Evolutionary conservation across 1,140 invertebrate species (phyloP).

Genomic region (Stratiolaelaps scimitus): DNA sequence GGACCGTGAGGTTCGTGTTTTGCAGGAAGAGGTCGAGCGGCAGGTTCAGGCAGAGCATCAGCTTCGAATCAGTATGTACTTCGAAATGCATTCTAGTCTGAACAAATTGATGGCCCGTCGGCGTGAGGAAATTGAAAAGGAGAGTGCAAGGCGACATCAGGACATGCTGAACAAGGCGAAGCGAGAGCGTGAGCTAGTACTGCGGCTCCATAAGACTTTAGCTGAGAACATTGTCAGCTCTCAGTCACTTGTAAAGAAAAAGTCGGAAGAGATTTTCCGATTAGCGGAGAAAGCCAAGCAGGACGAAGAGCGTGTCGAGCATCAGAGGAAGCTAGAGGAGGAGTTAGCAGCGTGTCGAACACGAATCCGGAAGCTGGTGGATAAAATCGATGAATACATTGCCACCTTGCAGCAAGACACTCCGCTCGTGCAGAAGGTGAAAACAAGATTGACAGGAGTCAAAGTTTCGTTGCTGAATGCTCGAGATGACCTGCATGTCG

Average conservation of each 20-base stretch:
- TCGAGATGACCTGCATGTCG: neutral
- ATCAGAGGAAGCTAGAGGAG: neutral
- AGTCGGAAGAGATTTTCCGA: conserved; percentile 10
- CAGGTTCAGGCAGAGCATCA: neutral
- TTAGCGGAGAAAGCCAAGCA: conserved; percentile 17
- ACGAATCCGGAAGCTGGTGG: neutral
- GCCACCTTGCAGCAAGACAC: conserved; percentile 13
- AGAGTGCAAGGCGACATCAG: neutral
- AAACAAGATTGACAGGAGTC: neutral
- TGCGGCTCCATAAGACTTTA: conserved; percentile 11
- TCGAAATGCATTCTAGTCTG: neutral
- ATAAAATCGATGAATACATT: neutral
- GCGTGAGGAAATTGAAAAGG: neutral
- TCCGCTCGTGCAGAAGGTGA: neutral
- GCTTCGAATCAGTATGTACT: neutral
- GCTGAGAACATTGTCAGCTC: conserved; percentile 4
- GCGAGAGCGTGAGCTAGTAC: neutral
- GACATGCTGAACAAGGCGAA: neutral
- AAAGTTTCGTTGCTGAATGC: neutral
- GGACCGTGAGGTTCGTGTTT: neutral
- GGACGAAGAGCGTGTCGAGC: neutral
- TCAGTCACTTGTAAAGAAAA: neutral
- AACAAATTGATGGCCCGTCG: neutral
- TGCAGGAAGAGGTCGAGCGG: neutral
- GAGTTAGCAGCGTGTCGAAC: neutral